Conservation (phyloP, 2,113 vertebrate genomes). For the Chauna torquata region DNA sequence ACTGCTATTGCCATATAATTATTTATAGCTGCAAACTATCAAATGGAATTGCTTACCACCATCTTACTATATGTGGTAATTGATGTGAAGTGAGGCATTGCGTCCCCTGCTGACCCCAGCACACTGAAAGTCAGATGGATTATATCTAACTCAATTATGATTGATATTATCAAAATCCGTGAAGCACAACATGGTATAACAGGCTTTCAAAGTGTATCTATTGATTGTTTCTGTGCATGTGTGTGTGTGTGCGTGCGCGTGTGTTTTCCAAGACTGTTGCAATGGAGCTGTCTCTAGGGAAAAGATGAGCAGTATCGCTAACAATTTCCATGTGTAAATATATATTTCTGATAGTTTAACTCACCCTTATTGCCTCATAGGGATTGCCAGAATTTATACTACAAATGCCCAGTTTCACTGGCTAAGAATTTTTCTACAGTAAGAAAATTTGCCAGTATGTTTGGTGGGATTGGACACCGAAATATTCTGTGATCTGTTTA, state of each 20-base stretch:
- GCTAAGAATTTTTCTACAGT: background rate
- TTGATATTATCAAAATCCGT: slow-evolving; percentile 94
- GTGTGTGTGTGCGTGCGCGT: background rate
- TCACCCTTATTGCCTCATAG: background rate
- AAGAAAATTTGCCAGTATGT: background rate
- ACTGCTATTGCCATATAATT: slow-evolving; percentile 74
- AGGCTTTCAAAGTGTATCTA: slow-evolving; percentile 81
- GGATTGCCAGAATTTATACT: background rate
- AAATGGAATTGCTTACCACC: slow-evolving; percentile 80
- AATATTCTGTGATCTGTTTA: background rate
- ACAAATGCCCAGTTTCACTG: background rate
- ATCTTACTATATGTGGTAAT: slow-evolving; percentile 90
- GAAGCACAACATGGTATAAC: slow-evolving; percentile 72
- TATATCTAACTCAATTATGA: slow-evolving; percentile 94
- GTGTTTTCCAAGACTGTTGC: background rate
- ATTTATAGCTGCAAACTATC: slow-evolving; percentile 88
- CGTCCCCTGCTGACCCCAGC: slow-evolving; percentile 81
- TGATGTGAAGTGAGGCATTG: slow-evolving; percentile 89
- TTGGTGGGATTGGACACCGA: background rate
- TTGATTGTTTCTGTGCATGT: slow-evolving; percentile 82
- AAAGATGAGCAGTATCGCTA: background rate
- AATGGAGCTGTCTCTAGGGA: slow-evolving; percentile 15
- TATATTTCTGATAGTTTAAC: slow-evolving; percentile 27
- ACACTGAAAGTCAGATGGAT: slow-evolving; percentile 88
- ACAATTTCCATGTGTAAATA: slow-evolving; percentile 38